Percentiles rank a stretch among this genome's conserved stretches.
Conservation (phyloP, 2,113 vertebrate genomes). For the Boleophthalmus pectinirostris region DNA sequence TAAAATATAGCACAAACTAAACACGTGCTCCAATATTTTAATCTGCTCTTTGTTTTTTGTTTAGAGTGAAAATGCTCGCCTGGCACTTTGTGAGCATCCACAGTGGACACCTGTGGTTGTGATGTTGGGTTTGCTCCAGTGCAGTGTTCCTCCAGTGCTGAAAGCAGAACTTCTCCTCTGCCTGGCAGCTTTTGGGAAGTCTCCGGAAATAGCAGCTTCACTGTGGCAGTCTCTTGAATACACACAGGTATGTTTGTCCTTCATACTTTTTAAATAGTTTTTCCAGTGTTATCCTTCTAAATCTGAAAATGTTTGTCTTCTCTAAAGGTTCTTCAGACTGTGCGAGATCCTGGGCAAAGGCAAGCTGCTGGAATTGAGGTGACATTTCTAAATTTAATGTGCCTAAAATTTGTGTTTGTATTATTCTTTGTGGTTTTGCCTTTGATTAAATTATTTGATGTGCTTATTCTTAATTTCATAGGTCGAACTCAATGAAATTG, state of each 20-base stretch:
- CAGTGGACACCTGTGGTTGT: conserved; percentile 98
- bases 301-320: conserved; percentile 2
- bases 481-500: conserved; percentile 97
- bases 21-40: neutral
- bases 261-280: neutral
- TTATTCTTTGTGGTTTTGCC: neutral
- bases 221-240: conserved; percentile 98
- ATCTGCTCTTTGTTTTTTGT: neutral
- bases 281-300: neutral
- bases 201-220: conserved; percentile 93
- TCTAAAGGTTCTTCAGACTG: conserved; percentile 91
- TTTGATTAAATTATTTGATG: neutral
- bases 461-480: conserved; percentile 44
- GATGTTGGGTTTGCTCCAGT: conserved; percentile 93
- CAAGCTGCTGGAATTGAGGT: conserved; percentile 96
- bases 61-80: conserved; percentile 94
- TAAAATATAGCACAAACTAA: neutral
- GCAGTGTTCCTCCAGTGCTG: conserved; percentile 90
- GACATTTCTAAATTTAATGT: conserved; percentile 19
- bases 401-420: neutral
- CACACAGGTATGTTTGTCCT: conserved; percentile 82
- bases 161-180: conserved; percentile 89
- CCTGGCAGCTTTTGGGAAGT: conserved; percentile 92
- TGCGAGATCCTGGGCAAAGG: conserved; percentile 87
- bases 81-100: conserved; percentile 95